A percentile compares a stretch with the other conserved stretches of the same genome.
Conservation (phyloP, 1,140 invertebrate species). For the Papilio machaon region DNA sequence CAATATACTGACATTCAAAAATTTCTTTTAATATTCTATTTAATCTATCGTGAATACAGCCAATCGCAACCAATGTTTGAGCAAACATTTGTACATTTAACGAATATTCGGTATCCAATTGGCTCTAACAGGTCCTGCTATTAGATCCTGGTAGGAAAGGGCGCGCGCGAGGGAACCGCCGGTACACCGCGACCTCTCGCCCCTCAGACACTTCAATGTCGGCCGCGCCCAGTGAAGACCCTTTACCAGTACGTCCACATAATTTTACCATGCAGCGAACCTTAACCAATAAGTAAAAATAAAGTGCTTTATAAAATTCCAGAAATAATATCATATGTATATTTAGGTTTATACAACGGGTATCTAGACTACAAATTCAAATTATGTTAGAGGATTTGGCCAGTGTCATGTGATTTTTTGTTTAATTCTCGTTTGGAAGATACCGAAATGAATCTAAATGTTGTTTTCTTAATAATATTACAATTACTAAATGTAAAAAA, state of each 20-base stretch:
- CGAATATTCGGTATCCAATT: constrained; percentile 65
- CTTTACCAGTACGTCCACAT: constrained; percentile 73
- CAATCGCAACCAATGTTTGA: constrained; percentile 23
- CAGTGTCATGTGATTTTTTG: no score
- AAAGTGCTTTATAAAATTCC: not conserved
- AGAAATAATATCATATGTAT: no score
- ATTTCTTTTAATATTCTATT: not conserved
- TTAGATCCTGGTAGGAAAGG: constrained; percentile 78
- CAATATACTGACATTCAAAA: not conserved
- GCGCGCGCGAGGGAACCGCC: constrained; percentile 64
- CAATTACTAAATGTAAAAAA: no score
- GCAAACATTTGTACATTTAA: constrained; percentile 39
- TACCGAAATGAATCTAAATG: no score
- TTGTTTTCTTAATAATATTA: no score
- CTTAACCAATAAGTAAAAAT: not conserved
- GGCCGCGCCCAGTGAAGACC: constrained; percentile 76
- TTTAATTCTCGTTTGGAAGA: no score
- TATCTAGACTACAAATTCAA: no score
- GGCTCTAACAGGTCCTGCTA: constrained; percentile 79
- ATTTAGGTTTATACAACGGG: no score
- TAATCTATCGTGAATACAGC: not conserved
- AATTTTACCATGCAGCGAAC: constrained; percentile 72
- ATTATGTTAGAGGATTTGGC: no score
- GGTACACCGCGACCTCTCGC: constrained; percentile 75
- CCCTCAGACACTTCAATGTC: constrained; percentile 78